Conservation (phyloP, 2,797 vertebrate genomes). For the Silurus lanzhouensis region DNA sequence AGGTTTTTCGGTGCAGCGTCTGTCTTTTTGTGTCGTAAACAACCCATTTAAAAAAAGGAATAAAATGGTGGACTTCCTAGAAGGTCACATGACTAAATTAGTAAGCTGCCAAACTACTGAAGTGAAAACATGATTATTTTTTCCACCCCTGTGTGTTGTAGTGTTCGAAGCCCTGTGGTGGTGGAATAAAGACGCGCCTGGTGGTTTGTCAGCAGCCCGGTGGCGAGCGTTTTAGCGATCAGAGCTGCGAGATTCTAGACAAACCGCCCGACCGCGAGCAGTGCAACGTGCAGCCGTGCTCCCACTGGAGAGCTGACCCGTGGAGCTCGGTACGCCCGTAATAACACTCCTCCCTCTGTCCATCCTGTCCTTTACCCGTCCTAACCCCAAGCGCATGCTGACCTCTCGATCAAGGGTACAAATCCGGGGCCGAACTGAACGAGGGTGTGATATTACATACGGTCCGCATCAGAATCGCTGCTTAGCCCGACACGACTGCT, state of each 20-base stretch:
- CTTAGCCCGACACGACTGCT: conserved; percentile 8
- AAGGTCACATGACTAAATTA: neutral
- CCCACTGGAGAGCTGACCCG: conserved; percentile 90
- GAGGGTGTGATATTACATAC: neutral
- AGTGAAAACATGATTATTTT: conserved; percentile 1
- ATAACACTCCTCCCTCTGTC: conserved; percentile 60
- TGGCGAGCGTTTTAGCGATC: conserved; percentile 90
- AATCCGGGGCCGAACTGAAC: conserved; percentile 49
- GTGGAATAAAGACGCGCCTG: conserved; percentile 88
- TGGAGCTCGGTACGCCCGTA: conserved; percentile 98
- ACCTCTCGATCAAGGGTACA: conserved; percentile 31
- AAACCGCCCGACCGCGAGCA: conserved; percentile 96
- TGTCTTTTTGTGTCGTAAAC: too few species aligned
- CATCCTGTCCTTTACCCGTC: conserved; percentile 43
- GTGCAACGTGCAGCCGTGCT: conserved; percentile 92
- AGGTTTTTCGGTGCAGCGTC: too few species aligned
- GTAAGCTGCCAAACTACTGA: neutral
- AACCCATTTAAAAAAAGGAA: neutral
- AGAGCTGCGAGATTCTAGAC: conserved; percentile 98
- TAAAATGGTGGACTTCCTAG: neutral
- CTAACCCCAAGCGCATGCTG: conserved; percentile 55
- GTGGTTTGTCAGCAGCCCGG: conserved; percentile 93
- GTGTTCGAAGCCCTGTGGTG: conserved; percentile 92
- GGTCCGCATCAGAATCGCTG: neutral
- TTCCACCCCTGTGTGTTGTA: conserved; percentile 57